phyloP scores from a whole-genome alignment of 2,888 invertebrate species.

The Alitta virens region DNA sequence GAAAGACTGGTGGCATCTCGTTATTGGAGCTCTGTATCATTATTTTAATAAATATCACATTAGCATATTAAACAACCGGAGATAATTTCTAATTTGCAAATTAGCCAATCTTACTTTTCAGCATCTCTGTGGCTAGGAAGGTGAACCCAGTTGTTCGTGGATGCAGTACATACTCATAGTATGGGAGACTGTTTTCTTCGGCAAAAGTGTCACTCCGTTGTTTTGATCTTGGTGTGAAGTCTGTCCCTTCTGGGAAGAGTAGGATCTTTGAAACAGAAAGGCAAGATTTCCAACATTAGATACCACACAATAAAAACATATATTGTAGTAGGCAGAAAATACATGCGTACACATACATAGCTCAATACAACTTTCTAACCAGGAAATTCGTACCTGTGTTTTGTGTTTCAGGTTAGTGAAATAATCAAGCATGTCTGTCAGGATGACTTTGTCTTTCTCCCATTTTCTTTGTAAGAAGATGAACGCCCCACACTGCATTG shows the following conservation, averaged over 20 bases:
- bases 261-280: constrained; percentile 63
- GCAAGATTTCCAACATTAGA: background rate
- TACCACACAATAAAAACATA: no score
- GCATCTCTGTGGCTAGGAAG: constrained; percentile 60
- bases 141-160: constrained; percentile 79
- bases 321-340: no score
- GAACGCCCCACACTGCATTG: constrained; percentile 84
- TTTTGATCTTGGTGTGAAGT: constrained; percentile 71
- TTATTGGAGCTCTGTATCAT: no score
- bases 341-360: no score
- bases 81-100: no score
- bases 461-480: constrained; percentile 81
- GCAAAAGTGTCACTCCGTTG: constrained; percentile 73
- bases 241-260: constrained; percentile 85
- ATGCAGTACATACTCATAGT: constrained; percentile 77
- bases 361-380: no score
- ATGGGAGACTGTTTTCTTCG: constrained; percentile 64
- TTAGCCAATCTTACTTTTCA: constrained; percentile 54
- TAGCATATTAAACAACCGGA: no score
- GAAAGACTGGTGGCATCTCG: no score
- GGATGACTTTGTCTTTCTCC: constrained; percentile 68
- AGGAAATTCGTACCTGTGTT: constrained; percentile 59
- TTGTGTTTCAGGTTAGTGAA: constrained; percentile 68
- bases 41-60: no score
- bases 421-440: constrained; percentile 72